Percentiles rank a stretch among this genome's conserved stretches.
These are phyloP conservation scores for Indicator indicator DNA, from an alignment of 2,113 vertebrate species.

Conservation along the genomic window DNA sequence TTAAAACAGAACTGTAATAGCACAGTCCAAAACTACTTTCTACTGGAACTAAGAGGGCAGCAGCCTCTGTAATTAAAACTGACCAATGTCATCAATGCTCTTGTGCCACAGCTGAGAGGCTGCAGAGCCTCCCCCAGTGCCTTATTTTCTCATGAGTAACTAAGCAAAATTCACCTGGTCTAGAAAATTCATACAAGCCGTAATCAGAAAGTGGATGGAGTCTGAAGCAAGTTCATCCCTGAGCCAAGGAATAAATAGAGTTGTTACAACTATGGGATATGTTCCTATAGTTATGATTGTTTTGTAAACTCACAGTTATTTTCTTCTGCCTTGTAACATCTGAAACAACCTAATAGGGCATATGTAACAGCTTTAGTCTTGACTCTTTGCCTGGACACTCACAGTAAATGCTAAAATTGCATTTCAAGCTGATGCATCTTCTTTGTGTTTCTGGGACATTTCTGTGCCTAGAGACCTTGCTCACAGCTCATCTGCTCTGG, in stretches of 20 bases:
- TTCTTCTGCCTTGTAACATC: background rate
- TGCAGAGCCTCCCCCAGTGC: background rate
- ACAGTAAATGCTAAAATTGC: background rate
- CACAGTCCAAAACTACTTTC: background rate
- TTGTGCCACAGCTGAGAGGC: accelerated
- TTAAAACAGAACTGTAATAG: background rate
- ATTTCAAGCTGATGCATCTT: background rate
- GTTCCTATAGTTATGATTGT: background rate
- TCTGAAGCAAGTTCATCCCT: background rate
- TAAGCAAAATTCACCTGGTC: background rate
- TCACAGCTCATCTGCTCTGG: background rate
- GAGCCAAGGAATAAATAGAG: background rate
- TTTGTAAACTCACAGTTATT: background rate
- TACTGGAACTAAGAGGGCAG: background rate
- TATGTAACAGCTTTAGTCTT: background rate
- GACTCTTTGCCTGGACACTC: background rate
- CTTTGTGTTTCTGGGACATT: background rate
- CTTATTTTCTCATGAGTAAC: background rate
- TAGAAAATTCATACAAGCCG: background rate
- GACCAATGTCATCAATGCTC: background rate
- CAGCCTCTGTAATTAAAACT: background rate
- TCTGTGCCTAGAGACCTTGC: accelerated
- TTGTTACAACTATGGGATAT: background rate
- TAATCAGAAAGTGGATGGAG: background rate
- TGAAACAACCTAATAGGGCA: background rate